Evolutionary conservation across 2,797 vertebrate genomes (phyloP).

Genomic region (Halcyon leucocephala): DNA sequence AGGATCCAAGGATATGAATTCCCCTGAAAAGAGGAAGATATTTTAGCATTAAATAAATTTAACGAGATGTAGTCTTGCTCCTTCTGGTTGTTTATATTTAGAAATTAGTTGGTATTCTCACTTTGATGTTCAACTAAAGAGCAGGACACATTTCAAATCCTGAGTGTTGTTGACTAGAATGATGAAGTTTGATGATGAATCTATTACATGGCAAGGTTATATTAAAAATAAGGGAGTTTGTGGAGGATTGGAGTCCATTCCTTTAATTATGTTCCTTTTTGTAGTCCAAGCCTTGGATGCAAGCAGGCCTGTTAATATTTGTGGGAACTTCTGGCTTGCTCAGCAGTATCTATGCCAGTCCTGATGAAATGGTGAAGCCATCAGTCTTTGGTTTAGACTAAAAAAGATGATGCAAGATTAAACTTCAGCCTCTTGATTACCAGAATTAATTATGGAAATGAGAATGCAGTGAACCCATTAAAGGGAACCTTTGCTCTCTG

Average conservation of each 20-base stretch:
- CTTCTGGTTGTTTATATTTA: not conserved
- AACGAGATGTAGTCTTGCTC: not conserved
- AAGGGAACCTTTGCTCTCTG: slow-evolving; percentile 20
- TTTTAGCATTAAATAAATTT: slow-evolving; percentile 20
- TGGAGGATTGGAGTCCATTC: not conserved
- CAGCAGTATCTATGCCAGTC: not conserved
- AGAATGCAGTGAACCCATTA: slow-evolving; percentile 4
- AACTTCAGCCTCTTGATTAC: slow-evolving; percentile 12
- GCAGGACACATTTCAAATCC: not conserved
- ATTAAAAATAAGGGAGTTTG: not conserved
- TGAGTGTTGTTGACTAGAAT: not conserved
- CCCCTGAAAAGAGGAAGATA: not conserved
- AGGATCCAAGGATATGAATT: not conserved
- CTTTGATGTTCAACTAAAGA: not conserved
- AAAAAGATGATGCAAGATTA: not conserved
- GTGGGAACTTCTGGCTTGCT: not conserved
- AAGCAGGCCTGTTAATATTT: not conserved
- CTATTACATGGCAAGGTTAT: not conserved
- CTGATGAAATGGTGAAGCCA: not conserved
- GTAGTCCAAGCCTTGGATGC: not conserved
- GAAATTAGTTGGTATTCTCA: not conserved
- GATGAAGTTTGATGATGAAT: not conserved
- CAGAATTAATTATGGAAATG: slow-evolving; percentile 39
- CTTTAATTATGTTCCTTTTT: not conserved
- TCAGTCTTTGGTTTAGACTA: not conserved